Evolutionary conservation across 2,888 invertebrate species (phyloP), one percentile per base, ranked within the genome.

Genomic region (Chymomyza amoena): DNA sequence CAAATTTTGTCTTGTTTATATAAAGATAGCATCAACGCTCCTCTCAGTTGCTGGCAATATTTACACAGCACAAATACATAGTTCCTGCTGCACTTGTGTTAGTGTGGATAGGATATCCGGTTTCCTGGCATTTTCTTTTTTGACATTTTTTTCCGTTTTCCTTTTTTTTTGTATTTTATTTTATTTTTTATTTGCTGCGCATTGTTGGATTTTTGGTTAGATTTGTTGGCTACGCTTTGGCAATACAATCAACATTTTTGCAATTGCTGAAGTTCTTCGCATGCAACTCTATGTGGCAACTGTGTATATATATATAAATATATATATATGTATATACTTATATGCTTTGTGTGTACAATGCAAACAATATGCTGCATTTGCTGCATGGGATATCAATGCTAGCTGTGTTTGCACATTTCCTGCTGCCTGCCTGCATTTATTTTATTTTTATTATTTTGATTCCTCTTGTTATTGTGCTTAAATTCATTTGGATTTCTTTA

Each of bases 191-290:
- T 54, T 54, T 50, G 45, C 39, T 32, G 39, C 39, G 52, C 25
- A 57, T 25, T 25, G 20, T 57, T 25, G 57, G 57, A 25, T 25
- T 74, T 84, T 72, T 64, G 73, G 70, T 71, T 72, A 63, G 72
- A 67, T 75, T 68, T 72, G 66, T 59, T 70, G 65, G 66, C 61
- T 70, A 63, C 73, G 66, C 71, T 73, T 68, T 69, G 70, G 65
- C 69, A 68, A 71, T 73, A 75, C 87, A 87, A 87, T 86, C 88
- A 86, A 87, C 87, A 84, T 84, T 88, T 88, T 85, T 76, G 73
- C 73, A 84, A 72, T 77, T 76, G 72, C 89, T 87, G 74, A 84
- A 82, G 87, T 77, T 74, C 61, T 45, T 45, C 32, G 32, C 32
- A 32, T 32, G 32, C 56, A 51, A 51, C 60, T 56, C 61, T 72